Evolutionary conservation across 1,140 invertebrate genomes (phyloP), one percentile per base, ranked within the genome.

Genomic region (Hylyphantes graminicola): DNA sequence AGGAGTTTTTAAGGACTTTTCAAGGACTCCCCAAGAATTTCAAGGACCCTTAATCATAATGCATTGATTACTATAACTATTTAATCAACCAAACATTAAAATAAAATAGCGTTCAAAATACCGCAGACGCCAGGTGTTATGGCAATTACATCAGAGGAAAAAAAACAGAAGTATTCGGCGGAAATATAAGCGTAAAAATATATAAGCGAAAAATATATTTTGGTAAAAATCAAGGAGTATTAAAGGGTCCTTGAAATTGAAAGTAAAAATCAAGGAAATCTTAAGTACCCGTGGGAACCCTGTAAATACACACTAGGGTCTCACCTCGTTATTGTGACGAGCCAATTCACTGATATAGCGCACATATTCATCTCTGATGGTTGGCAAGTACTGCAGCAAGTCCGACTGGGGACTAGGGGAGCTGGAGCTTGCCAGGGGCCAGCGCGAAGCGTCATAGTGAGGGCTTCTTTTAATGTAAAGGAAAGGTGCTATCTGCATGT

Each of bases 401-500:
- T 99, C 97, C 0, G 97, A 96, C 90, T 99, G 98, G 0, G 96
- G 96, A 84, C 96, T 96, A 67, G 61, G 94, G 93, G 77, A 92
- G 93, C 87, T 93, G 92, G 48, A 92, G 94, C 88, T 94, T 89
- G 94, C 96, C 53, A 98, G 89, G 6, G 97, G 97, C 98, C 98
- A 99, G 88, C 94, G 95, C 8, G 92, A 92, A 0, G 95, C 91
- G 88, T 99, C 98, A 90, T 97, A 99, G 89, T 98, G 96, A 87
- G 96, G 96, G 75, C 95, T 97, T 68, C 96, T 92, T 90, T 97
- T 98, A 64, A 99, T 97, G 88, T 99, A 99, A 89, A 98, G 97
- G 89, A 99, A 99, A 0, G 98, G 98, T 0, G 97, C 96, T 83
- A 99, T 99, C 91, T 99, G 98, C 98, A 99, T 99, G 88, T 99